These are phyloP conservation scores for Stenoptilia bipunctidactyla DNA, from an alignment of 2,888 invertebrate species.

Conservation along the genomic window DNA sequence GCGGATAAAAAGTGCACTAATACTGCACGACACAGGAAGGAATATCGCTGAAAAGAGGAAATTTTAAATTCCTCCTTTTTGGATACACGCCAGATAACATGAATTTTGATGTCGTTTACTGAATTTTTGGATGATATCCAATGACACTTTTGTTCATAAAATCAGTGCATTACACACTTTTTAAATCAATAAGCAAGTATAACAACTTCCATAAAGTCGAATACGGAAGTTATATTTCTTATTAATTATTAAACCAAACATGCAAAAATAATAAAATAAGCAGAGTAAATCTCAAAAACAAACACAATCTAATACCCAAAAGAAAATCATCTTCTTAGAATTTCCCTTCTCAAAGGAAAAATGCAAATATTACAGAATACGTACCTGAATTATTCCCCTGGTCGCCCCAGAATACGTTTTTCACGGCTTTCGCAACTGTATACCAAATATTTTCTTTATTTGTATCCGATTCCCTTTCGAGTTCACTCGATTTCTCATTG, in stretches of 20 bases:
- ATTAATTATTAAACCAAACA: too few relatives aligned
- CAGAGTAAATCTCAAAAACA: not conserved
- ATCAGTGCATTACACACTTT: too few relatives aligned
- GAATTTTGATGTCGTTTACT: slow-evolving; percentile 20
- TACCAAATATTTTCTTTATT: slow-evolving; percentile 60
- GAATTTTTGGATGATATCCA: slow-evolving; percentile 18
- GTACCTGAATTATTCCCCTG: slow-evolving; percentile 29
- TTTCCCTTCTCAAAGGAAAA: not conserved
- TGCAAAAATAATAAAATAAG: not conserved
- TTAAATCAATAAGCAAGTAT: too few relatives aligned
- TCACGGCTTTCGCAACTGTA: slow-evolving; percentile 50
- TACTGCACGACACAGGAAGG: too few relatives aligned
- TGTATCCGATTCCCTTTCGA: slow-evolving; percentile 23
- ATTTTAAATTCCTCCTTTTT: slow-evolving; percentile 6
- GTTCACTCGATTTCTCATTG: slow-evolving; percentile 26
- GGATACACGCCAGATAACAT: slow-evolving; percentile 20
- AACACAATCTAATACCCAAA: not conserved
- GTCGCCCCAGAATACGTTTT: slow-evolving; percentile 57
- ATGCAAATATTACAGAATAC: slow-evolving; percentile 9
- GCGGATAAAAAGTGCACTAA: too few relatives aligned
- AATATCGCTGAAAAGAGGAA: not conserved
- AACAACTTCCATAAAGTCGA: too few relatives aligned
- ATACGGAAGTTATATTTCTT: too few relatives aligned
- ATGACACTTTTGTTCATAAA: slow-evolving; percentile 5
- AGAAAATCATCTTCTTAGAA: not conserved